Evolutionary conservation across 2,113 vertebrate species (phyloP), one percentile per base, ranked within the genome.

Genomic region (Platichthys flesus): DNA sequence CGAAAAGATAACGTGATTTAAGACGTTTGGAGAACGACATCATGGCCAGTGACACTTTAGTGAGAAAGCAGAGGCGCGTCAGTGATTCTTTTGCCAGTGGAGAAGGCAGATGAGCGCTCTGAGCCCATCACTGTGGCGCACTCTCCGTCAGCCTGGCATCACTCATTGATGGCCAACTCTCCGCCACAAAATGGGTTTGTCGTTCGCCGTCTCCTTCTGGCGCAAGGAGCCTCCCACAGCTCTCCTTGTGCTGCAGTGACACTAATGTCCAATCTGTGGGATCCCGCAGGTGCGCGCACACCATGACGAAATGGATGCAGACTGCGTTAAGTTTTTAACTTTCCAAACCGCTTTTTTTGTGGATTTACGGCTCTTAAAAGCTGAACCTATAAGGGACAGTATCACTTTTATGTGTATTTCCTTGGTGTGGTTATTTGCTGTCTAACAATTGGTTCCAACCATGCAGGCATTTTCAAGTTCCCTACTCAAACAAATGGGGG

Each of bases 161-260:
- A 40, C 71, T 35, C 61, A 1, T 8, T 20, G 55, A 74, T 72
- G 68, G 78, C 81, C 84, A 74, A 70, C 78, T 61, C 68, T 81
- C 77, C n/a, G 51, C 76, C 76, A 28, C 88, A 61, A 57, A 81
- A 71, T 42, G 84, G 67, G 31, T 18, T 45, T 79, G 79, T 81
- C 86, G 80, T 83, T 79, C 79, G 68, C 76, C 73, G 83, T 80
- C 64, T 74, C 67, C 63, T 78, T 69, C 70, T 86, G 79, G 59
- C 67, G 64, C 79, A 42, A 79, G 82, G 74, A 89, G 65, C 76
- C 82, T 85, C 86, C 78, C 70, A 70, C 67, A 54, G 26, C 47
- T 67, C 71, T 67, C 35, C 55, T 20, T n/a, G 18, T 67, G 70
- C 86, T 80, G 83, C 82, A 82, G 82, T 13, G 9, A 37, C 52